Percentiles rank a stretch among this genome's conserved stretches.
Evolutionary conservation across 2,797 vertebrate genomes (phyloP).

Genomic region (Sebastes miniatus): DNA sequence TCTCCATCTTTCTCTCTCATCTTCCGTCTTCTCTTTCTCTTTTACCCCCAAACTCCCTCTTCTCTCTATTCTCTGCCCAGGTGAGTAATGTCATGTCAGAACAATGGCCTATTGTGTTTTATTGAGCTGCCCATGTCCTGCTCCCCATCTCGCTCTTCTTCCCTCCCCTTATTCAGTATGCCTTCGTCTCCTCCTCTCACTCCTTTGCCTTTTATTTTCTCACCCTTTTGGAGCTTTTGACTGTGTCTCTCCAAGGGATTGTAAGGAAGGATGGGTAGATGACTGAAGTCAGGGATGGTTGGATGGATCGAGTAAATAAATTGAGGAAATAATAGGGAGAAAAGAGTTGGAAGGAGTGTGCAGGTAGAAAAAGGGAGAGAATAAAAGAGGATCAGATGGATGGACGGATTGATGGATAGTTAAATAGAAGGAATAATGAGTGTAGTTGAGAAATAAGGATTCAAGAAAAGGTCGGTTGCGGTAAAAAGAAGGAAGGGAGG

Average conservation of each 20-base stretch:
- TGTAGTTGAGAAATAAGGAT: neutral
- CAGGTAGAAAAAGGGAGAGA: neutral
- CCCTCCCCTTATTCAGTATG: conserved; percentile 26
- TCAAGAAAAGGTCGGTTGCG: neutral
- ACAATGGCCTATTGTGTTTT: conserved; percentile 78
- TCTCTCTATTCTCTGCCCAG: conserved; percentile 55
- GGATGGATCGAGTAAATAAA: conserved; percentile 29
- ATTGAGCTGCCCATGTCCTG: conserved; percentile 64
- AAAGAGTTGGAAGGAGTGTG: neutral
- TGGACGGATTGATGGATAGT: neutral
- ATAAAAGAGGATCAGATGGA: conserved; percentile 1
- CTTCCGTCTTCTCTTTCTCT: conserved; percentile 24
- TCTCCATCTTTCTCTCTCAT: conserved; percentile 32
- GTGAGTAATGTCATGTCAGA: conserved; percentile 76
- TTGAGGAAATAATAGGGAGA: neutral
- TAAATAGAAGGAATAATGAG: neutral
- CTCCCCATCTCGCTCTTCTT: conserved; percentile 36
- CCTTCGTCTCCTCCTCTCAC: conserved; percentile 11
- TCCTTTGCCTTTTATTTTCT: neutral
- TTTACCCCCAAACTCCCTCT: conserved; percentile 33
- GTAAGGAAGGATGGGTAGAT: conserved; percentile 25
- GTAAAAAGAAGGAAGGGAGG: neutral
- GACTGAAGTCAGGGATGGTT: conserved; percentile 15
- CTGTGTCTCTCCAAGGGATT: neutral
- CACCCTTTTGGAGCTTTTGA: neutral